Evolutionary conservation across 2,113 vertebrate species (phyloP).

Genomic region (Bucco capensis): DNA sequence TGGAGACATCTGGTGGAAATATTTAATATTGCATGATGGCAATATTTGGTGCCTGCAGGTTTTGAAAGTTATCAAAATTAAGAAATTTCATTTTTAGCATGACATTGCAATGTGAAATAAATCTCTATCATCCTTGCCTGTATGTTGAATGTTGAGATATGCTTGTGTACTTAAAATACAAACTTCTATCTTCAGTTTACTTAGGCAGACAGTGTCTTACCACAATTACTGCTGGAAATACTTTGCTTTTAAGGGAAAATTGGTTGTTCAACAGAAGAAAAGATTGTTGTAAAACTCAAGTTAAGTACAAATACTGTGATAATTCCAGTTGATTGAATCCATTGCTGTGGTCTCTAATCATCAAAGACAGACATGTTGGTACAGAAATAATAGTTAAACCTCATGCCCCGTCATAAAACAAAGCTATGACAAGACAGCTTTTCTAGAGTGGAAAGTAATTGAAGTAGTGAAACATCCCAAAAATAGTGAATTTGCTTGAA

Average conservation of each 20-base stretch:
- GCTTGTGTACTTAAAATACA: accelerated
- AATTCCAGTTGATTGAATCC: not conserved
- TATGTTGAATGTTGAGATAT: not conserved
- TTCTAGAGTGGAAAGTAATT: too few species aligned
- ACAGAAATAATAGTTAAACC: not conserved
- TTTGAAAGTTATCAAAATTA: not conserved
- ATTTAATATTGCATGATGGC: not conserved
- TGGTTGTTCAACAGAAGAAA: not conserved
- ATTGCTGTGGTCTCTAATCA: not conserved
- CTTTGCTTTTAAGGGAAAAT: not conserved
- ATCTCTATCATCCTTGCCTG: not conserved
- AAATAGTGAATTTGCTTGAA: too few species aligned
- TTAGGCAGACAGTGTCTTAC: not conserved
- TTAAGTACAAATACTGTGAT: not conserved
- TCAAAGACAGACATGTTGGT: not conserved
- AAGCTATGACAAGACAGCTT: too few species aligned
- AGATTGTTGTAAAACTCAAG: not conserved
- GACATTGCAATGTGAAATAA: not conserved
- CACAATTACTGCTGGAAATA: not conserved
- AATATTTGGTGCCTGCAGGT: not conserved
- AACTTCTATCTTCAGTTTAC: not conserved
- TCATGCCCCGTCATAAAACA: too few species aligned
- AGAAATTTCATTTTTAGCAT: not conserved
- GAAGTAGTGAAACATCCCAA: too few species aligned
- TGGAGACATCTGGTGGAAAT: slow-evolving; percentile 75